phyloP scores from a whole-genome alignment of 2,888 invertebrate species.

The Phymatocera aterrima region DNA sequence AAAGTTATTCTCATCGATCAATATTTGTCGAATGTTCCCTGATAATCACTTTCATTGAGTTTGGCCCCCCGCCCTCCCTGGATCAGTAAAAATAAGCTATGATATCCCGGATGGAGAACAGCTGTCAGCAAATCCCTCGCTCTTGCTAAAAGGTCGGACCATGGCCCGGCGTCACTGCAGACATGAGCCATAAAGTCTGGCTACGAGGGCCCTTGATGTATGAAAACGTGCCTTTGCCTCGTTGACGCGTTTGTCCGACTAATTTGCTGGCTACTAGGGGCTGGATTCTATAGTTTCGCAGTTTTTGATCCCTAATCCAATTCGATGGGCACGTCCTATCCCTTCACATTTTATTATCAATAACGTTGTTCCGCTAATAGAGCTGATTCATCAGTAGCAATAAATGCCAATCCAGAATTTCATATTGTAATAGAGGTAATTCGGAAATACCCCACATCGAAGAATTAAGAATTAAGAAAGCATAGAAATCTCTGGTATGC shows the following conservation, averaged over 20 bases:
- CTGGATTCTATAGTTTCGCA: neutral
- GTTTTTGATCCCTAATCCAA: neutral
- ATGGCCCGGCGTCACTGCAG: neutral
- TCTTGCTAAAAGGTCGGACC: constrained; percentile 28
- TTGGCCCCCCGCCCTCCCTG: neutral
- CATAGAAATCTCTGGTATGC: neutral
- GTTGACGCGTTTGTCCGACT: neutral
- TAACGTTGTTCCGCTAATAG: neutral
- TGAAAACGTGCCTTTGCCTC: constrained; percentile 28
- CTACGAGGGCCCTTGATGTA: constrained; percentile 24
- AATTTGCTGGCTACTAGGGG: neutral
- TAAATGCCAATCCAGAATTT: neutral
- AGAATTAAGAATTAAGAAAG: too few relatives aligned
- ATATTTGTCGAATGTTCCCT: neutral
- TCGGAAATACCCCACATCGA: neutral
- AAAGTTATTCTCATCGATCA: neutral
- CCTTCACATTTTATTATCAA: neutral
- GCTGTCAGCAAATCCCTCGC: neutral
- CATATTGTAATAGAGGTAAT: too few relatives aligned
- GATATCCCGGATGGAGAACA: neutral
- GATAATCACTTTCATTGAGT: neutral
- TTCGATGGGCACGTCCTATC: neutral
- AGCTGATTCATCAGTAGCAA: neutral
- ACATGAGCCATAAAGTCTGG: constrained; percentile 33
- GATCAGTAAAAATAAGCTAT: neutral